Conservation (phyloP, 2,113 vertebrate genomes). For the Microcebus ravelobensis region DNA sequence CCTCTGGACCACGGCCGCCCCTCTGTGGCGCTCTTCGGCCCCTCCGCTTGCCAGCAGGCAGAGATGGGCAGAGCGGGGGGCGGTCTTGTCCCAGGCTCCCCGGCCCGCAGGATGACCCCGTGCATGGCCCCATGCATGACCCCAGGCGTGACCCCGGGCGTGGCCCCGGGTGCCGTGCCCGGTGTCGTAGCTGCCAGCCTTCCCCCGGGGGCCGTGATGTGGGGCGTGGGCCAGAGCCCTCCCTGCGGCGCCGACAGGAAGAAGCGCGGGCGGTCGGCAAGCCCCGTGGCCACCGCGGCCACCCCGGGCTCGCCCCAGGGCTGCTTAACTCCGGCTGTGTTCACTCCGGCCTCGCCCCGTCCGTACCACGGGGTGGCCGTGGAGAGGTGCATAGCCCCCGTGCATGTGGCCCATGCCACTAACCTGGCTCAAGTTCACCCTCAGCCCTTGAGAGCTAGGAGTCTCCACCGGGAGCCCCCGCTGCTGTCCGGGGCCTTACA, state of each 20-base stretch:
- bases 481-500: background rate
- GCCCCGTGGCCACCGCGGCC: background rate
- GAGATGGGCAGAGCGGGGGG: background rate
- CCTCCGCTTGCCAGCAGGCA: background rate
- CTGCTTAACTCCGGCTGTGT: background rate
- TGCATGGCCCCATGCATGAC: accelerated
- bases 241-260: accelerated
- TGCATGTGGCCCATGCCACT: background rate
- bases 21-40: accelerated
- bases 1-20: background rate
- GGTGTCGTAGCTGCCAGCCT: background rate
- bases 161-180: background rate
- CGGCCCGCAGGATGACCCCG: background rate
- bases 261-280: accelerated
- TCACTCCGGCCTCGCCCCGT: background rate
- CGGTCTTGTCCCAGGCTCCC: background rate
- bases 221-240: background rate
- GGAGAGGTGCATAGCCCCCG: background rate
- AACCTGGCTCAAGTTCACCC: background rate
- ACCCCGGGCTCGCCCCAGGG: background rate
- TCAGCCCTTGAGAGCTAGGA: background rate
- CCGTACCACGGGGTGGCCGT: background rate
- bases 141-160: background rate
- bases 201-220: background rate
- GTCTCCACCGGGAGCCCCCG: accelerated